Conservation (phyloP, 1,140 invertebrate species). For the Akabosia matsudoensis region DNA sequence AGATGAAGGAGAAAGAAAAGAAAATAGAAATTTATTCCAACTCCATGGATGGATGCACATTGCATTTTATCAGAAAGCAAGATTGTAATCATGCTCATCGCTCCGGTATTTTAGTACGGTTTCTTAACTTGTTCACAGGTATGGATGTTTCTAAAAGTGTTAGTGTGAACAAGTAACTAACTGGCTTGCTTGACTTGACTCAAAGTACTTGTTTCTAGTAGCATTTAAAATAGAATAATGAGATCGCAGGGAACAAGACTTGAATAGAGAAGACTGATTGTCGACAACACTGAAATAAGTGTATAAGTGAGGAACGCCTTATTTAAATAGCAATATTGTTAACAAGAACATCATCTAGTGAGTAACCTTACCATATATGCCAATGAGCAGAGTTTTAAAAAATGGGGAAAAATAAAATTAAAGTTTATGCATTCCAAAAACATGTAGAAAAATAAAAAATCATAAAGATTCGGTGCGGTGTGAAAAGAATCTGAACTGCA, state of each 20-base stretch:
- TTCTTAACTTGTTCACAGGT: background rate
- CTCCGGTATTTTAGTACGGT: background rate
- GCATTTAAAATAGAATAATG: conserved; percentile 15
- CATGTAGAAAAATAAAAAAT: background rate
- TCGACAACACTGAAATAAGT: no score
- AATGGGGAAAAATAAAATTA: background rate
- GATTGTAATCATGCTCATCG: background rate
- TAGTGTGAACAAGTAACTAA: background rate
- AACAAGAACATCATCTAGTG: background rate
- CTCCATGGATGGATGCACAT: background rate
- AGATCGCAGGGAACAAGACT: background rate
- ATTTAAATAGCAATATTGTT: conserved; percentile 15
- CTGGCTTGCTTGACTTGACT: conserved; percentile 4
- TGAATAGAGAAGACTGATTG: background rate
- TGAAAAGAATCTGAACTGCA: background rate
- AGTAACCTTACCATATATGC: background rate
- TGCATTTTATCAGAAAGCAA: background rate
- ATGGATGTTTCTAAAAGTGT: background rate
- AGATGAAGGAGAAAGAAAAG: background rate
- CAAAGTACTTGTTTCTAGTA: conserved; percentile 4
- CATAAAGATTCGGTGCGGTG: background rate
- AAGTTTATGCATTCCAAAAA: background rate
- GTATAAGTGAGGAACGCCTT: background rate
- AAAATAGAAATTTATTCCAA: background rate
- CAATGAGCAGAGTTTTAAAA: background rate